Evolutionary conservation across 2,888 invertebrate genomes (phyloP).

Genomic region (Pseudolycoriella hygida): DNA sequence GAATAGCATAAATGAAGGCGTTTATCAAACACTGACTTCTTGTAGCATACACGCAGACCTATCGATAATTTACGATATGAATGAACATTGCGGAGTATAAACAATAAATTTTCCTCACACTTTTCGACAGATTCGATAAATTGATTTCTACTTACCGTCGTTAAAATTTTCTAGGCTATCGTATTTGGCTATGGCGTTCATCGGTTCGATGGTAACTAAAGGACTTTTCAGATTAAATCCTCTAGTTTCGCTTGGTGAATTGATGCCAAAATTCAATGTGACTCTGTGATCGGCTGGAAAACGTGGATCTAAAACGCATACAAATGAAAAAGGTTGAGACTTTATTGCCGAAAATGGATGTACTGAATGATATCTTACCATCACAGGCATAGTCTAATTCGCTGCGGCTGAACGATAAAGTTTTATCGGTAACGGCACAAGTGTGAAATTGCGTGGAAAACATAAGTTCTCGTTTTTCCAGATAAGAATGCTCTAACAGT

Average conservation of each 20-base stretch:
- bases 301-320: constrained; percentile 14
- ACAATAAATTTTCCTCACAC: too few relatives aligned
- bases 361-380: constrained; percentile 34
- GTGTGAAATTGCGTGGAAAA: constrained; percentile 89
- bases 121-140: too few relatives aligned
- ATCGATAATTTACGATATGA: too few relatives aligned
- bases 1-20: too few relatives aligned
- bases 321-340: neutral
- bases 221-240: constrained; percentile 16
- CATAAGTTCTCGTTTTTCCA: constrained; percentile 39
- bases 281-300: constrained; percentile 17
- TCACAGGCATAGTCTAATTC: constrained; percentile 74
- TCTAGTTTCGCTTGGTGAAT: constrained; percentile 8
- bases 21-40: too few relatives aligned
- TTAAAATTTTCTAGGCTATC: constrained; percentile 16
- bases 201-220: constrained; percentile 15
- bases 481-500: constrained; percentile 31
- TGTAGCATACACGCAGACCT: too few relatives aligned
- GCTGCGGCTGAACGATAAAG: constrained; percentile 66
- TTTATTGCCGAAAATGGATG: neutral
- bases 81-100: neutral
- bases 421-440: constrained; percentile 74
- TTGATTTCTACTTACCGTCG: constrained; percentile 13
- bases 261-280: constrained; percentile 13
- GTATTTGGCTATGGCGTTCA: constrained; percentile 13